A percentile compares a stretch with the other conserved stretches of the same genome.
Evolutionary conservation across 2,888 invertebrate species (phyloP).

Genomic region (Uropetala carovei): DNA sequence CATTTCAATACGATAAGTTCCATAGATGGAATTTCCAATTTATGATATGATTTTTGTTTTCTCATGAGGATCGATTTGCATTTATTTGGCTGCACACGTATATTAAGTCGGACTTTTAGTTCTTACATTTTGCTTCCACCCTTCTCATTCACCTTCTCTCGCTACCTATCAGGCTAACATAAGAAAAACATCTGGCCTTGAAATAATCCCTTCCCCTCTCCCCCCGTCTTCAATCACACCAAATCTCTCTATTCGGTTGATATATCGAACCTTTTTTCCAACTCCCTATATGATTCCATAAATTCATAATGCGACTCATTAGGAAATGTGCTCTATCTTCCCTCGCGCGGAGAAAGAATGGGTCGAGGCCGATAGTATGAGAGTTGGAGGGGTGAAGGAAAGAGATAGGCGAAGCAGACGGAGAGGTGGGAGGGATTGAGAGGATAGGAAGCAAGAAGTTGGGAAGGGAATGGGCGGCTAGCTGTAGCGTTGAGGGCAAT

Average conservation of each 20-base stretch:
- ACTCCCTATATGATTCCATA: slow-evolving; percentile 11
- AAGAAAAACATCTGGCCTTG: slow-evolving; percentile 56
- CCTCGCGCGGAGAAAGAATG: slow-evolving; percentile 1
- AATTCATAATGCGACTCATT: slow-evolving; percentile 53
- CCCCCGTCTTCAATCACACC: slow-evolving; percentile 1
- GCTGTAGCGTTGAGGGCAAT: slow-evolving; percentile 1
- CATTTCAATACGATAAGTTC: too few species aligned
- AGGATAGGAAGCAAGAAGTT: neutral
- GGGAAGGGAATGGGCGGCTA: neutral
- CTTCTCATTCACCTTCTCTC: too few species aligned
- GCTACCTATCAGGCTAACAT: neutral
- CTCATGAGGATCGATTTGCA: neutral
- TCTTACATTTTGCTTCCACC: too few species aligned
- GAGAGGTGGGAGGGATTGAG: neutral
- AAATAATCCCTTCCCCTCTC: neutral
- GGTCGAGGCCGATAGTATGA: neutral
- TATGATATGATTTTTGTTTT: too few species aligned
- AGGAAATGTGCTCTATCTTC: slow-evolving; percentile 49
- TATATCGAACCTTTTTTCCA: slow-evolving; percentile 21
- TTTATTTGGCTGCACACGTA: neutral
- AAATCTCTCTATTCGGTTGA: neutral
- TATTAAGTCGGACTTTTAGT: neutral
- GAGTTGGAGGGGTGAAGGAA: neutral
- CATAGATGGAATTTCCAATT: too few species aligned
- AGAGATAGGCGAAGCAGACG: neutral